Conservation (phyloP, 35 echinoderm and acorn worm genomes). For the Chiridota heheva region DNA sequence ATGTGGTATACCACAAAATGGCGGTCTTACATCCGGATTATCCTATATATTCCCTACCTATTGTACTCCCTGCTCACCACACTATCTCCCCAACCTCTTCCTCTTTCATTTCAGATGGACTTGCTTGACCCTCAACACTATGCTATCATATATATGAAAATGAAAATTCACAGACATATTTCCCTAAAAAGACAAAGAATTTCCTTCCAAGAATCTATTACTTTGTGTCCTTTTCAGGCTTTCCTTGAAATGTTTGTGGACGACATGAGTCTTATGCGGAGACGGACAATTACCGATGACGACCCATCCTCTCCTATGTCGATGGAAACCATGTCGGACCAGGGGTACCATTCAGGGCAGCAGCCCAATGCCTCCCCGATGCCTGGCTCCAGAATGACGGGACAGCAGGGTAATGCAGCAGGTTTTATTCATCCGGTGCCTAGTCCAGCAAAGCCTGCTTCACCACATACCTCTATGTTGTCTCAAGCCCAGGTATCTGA, state of each 20-base stretch:
- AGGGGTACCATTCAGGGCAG: conserved; percentile 48
- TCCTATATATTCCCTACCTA: too few species aligned
- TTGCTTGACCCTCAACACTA: too few species aligned
- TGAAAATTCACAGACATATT: too few species aligned
- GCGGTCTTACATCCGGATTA: too few species aligned
- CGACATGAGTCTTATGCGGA: conserved; percentile 47
- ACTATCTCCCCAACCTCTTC: too few species aligned
- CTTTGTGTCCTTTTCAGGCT: too few species aligned
- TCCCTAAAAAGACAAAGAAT: too few species aligned
- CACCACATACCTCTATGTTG: conserved; percentile 89
- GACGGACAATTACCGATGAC: conserved; percentile 75
- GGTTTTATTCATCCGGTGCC: conserved; percentile 79
- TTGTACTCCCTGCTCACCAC: too few species aligned
- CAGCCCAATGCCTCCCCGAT: conserved; percentile 64
- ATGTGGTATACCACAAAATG: too few species aligned
- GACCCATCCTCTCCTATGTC: conserved; percentile 81
- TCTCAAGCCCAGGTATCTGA: conserved; percentile 28
- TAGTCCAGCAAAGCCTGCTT: conserved; percentile 87
- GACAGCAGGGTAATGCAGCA: conserved; percentile 27
- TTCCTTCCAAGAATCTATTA: too few species aligned
- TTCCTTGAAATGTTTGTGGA: conserved; percentile 93
- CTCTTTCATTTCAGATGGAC: too few species aligned
- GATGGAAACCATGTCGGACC: conserved; percentile 68
- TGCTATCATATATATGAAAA: too few species aligned
- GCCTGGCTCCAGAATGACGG: conserved; percentile 41